Conservation (phyloP, 2,113 vertebrate species). For the Strix aluco region DNA sequence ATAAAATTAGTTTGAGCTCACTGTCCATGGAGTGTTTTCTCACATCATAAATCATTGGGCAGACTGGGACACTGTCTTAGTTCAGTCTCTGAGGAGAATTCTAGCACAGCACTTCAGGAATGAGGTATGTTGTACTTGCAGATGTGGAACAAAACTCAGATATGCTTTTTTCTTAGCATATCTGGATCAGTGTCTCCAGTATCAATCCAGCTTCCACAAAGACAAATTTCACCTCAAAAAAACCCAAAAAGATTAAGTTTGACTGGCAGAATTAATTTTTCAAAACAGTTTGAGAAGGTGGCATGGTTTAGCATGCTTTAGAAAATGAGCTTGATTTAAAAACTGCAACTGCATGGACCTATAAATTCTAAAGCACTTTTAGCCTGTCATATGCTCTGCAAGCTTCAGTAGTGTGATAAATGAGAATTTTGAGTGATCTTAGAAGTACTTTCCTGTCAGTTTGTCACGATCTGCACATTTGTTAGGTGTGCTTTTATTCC, state of each 20-base stretch:
- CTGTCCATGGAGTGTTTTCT: background rate
- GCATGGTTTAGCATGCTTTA: background rate
- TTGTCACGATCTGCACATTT: background rate
- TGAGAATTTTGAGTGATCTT: background rate
- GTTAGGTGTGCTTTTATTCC: background rate
- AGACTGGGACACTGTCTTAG: background rate
- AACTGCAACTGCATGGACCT: background rate
- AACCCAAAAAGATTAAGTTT: background rate
- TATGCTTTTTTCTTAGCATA: background rate
- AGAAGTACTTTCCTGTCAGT: background rate
- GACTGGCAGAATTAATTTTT: background rate
- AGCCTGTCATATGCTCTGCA: background rate
- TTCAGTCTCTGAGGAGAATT: background rate
- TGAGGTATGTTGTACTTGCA: background rate
- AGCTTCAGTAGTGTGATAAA: background rate
- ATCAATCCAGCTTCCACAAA: background rate
- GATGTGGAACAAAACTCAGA: background rate
- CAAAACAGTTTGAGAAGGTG: background rate
- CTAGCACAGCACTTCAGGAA: background rate
- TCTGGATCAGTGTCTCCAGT: background rate
- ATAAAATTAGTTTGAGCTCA: background rate
- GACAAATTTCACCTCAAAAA: background rate
- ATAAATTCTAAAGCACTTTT: background rate
- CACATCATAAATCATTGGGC: background rate
- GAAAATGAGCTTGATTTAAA: background rate